Evolutionary conservation across 1,140 invertebrate genomes (phyloP), one percentile per base, ranked within the genome.

Genomic region (Andrena cerasifolii): DNA sequence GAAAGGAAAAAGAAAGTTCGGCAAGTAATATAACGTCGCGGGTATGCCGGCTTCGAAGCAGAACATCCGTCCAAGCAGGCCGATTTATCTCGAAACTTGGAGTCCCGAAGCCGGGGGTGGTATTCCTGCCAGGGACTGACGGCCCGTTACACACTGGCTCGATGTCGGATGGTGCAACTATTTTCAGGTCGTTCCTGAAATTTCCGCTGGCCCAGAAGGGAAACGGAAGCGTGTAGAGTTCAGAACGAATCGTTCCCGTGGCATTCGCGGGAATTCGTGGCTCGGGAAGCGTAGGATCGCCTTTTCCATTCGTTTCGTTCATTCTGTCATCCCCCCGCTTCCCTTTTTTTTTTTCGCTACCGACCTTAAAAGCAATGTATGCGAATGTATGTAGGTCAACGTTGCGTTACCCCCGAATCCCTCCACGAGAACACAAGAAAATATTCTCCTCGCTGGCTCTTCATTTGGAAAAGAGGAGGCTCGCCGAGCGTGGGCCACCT

Each of bases 1-100:
- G 49, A 56, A 26, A 6, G 51, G 49, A 24, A 16, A 70, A 70
- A 62, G 77, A 74, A 79, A 79, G 59, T 79, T 79, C 43, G 40
- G 43, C 77, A 74, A 79, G 70, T 74, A 79, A 79, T 79, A 79
- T 79, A 73, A 59, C 43, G 43, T 18, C 16, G 59, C 18, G 1
- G 7, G 49, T 18, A 14, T 12, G 31, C 31, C 18, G 31, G 31
- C 33, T 36, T 61, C 58, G 33, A 43, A 40, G 33, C 58, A 24
- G 58, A 53, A 40, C 72, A 36, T 74, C n/a, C 61, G 49, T 74
- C n/a, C 61, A 8, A 40, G n/a, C 59, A 7, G 45, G 43, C 61
- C 70, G 70, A 79, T 79, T 73, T 79, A 79, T 79, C 70, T 40
- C 40, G 68, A 14, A 79, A 79, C 49, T 73, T 74, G 40, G 33